phyloP scores from a whole-genome alignment of 2,113 vertebrate genomes.

The Gambusia holbrooki region DNA sequence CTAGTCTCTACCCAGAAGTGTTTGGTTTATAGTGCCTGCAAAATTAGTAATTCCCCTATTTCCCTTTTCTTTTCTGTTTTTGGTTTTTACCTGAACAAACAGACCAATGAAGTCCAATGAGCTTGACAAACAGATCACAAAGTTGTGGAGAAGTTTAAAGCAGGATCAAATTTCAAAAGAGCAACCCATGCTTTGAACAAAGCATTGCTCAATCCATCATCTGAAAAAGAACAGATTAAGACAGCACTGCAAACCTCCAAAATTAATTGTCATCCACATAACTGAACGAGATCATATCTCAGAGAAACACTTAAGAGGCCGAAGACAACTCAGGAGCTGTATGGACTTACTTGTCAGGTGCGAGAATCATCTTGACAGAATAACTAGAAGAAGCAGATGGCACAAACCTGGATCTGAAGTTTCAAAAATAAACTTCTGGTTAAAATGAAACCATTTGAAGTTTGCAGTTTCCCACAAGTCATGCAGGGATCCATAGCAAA shows the following conservation, averaged over 20 bases:
- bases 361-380: too few species aligned
- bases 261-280: neutral
- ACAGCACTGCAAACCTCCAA: neutral
- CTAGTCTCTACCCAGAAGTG: neutral
- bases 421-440: neutral
- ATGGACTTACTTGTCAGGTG: neutral
- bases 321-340: neutral
- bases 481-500: neutral
- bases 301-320: neutral
- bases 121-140: neutral
- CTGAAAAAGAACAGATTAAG: neutral
- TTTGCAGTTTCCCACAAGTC: neutral
- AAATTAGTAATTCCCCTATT: neutral
- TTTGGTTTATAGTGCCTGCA: neutral
- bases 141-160: neutral
- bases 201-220: neutral
- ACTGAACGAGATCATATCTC: neutral
- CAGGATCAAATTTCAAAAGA: neutral
- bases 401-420: neutral
- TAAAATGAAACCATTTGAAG: neutral
- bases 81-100: neutral
- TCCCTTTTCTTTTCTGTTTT: neutral
- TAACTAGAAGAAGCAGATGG: too few species aligned
- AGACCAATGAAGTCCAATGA: neutral
- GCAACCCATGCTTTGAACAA: neutral